Evolutionary conservation across 2,113 vertebrate genomes (phyloP).

Genomic region (Mungos mungo): DNA sequence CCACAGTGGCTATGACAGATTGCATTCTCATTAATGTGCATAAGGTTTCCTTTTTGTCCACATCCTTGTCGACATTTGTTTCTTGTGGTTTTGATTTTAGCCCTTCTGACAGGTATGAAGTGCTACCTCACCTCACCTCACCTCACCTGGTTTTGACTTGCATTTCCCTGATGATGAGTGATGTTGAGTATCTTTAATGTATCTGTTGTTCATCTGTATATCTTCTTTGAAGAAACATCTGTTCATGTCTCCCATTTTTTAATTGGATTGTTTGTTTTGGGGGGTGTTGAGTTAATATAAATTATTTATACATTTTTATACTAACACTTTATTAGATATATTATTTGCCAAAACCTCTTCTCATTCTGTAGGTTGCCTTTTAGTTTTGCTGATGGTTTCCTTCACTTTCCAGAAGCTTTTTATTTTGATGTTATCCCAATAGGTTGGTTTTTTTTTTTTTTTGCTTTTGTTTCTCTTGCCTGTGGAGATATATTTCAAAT

Average conservation of each 20-base stretch:
- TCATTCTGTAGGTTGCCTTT: neutral
- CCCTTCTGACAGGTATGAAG: neutral
- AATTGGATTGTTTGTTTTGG: neutral
- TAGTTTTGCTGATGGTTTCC: neutral
- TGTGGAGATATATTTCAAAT: neutral
- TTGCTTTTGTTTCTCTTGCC: neutral
- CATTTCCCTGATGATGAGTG: neutral
- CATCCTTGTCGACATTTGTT: neutral
- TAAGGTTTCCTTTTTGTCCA: neutral
- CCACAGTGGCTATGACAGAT: neutral
- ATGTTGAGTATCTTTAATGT: neutral
- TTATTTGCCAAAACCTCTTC: neutral
- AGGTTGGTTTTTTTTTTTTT: neutral
- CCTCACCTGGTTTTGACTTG: neutral
- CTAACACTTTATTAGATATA: neutral
- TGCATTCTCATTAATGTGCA: neutral
- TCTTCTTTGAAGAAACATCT: neutral
- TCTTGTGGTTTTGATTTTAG: neutral
- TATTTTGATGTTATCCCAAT: neutral
- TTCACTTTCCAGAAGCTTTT: neutral
- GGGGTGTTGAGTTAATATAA: neutral
- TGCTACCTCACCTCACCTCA: neutral
- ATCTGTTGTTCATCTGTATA: neutral
- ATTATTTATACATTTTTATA: neutral
- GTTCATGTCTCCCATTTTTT: neutral